Conservation (phyloP, 2,888 invertebrate species). For the Teinopalpus imperialis region DNA sequence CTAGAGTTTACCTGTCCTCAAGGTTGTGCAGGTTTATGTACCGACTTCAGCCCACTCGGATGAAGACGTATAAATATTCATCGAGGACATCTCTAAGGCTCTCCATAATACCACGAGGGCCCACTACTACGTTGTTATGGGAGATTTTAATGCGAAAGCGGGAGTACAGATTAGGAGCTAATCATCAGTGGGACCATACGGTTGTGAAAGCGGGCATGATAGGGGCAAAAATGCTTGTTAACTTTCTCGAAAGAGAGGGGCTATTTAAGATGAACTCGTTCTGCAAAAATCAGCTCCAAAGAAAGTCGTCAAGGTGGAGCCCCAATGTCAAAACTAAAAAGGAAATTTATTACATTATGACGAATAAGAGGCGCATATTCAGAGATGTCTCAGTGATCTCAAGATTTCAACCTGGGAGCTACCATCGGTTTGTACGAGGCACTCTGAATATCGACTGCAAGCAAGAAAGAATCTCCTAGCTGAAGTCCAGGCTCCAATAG, state of each 20-base stretch:
- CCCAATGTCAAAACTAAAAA: slow-evolving; percentile 23
- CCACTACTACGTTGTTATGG: slow-evolving; percentile 14
- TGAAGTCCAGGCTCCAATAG: slow-evolving; percentile 19
- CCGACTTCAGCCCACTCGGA: slow-evolving; percentile 14
- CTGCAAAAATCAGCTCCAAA: slow-evolving; percentile 17
- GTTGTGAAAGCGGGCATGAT: slow-evolving; percentile 11
- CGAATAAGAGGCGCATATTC: slow-evolving; percentile 24
- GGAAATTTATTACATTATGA: slow-evolving; percentile 29
- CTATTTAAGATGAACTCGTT: not conserved
- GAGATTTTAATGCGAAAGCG: slow-evolving; percentile 19
- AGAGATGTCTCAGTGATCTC: slow-evolving; percentile 28
- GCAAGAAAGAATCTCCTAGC: slow-evolving; percentile 2
- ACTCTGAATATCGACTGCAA: slow-evolving; percentile 20
- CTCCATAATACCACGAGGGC: slow-evolving; percentile 8
- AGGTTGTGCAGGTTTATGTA: slow-evolving; percentile 16
- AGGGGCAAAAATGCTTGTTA: slow-evolving; percentile 20
- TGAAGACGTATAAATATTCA: not conserved
- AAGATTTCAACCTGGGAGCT: slow-evolving; percentile 25
- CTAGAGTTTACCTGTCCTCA: slow-evolving; percentile 1
- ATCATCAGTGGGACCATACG: slow-evolving; percentile 7
- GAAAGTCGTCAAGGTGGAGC: slow-evolving; percentile 11
- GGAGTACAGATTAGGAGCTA: slow-evolving; percentile 10
- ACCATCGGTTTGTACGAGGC: slow-evolving; percentile 28
- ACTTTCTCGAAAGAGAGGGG: slow-evolving; percentile 4
- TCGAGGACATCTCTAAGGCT: slow-evolving; percentile 6